These are phyloP conservation scores for Anabacerthia variegaticeps DNA, from an alignment of 2,797 vertebrate species.

Conservation along the genomic window DNA sequence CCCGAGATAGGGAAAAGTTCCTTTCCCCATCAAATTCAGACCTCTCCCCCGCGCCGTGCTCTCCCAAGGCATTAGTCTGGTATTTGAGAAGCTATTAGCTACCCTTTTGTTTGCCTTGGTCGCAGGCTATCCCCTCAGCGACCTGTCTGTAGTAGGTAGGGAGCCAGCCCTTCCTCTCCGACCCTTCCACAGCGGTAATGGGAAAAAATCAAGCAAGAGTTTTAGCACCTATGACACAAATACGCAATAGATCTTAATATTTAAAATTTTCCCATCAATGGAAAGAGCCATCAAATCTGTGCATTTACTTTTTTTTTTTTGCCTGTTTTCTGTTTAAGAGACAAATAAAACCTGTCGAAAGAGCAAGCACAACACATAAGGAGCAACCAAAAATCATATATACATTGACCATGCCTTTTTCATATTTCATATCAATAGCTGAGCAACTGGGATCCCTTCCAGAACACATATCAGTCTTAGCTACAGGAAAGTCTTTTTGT, in stretches of 20 bases:
- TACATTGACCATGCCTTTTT: background rate
- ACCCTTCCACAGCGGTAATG: too few species aligned
- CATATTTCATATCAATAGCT: background rate
- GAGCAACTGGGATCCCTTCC: background rate
- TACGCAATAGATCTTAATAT: background rate
- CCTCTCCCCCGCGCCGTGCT: too few species aligned
- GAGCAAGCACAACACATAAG: background rate
- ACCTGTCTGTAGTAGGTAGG: too few species aligned
- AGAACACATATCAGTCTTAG: background rate
- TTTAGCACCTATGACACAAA: background rate
- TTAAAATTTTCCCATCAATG: background rate
- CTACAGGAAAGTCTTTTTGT: background rate
- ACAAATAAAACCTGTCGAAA: background rate
- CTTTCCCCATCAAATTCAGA: too few species aligned
- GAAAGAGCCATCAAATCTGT: background rate
- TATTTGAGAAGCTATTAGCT: too few species aligned
- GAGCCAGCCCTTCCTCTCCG: too few species aligned
- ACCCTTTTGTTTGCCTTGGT: too few species aligned
- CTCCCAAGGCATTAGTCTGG: too few species aligned
- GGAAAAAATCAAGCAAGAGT: too few species aligned
- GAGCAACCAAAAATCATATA: background rate
- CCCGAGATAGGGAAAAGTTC: too few species aligned
- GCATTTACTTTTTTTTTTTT: background rate
- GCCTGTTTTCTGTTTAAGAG: background rate
- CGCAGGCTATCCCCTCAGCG: too few species aligned